Base-by-base conservation (phyloP, 2,888 invertebrate species). In the Dryadula phaetusa region DNA sequence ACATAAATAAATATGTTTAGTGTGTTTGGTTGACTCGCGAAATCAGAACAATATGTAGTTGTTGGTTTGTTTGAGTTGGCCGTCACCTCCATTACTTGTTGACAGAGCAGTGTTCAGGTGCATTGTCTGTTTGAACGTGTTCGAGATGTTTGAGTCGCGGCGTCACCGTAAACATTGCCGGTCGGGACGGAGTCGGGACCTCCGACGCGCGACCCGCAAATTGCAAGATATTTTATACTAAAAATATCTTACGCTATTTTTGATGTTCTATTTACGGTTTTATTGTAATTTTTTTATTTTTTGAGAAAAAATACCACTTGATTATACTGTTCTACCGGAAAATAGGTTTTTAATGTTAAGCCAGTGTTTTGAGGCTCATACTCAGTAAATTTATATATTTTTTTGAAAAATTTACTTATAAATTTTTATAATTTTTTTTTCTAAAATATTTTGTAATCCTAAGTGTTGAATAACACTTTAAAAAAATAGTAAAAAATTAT, bases 11-110 rank as follows among this genome's bases (percentile, higher is more conserved):
- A 28, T n/a, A 28, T 7, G 28, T 28, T 49, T n/a, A 49, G 25
- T 49, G 28, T n/a, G 10, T 28, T 64, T 34, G 7, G 32, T 44
- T 3, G 20, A 20, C 5, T 12, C 18, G 18, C 28, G 16, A 28
- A 44, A 32, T 22, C 34, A 10, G 25, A 25, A 62, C 40, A 47
- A 25, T 37, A 10, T 25, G 20, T 12, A 16, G 20, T 25, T 14
- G 49, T 40, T 34, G 22, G 22, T 22, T 22, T 64, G 37, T 64
- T 64, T 64, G 46, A 16, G 34, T 64, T n/a, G n/a, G n/a, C n/a
- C n/a, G n/a, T n/a, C n/a, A n/a, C 14, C 54, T n/a, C n/a, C 18
- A 34, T 64, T 37, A 54, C 44, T 8, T 63, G 53, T 63, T 63
- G 63, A 63, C 53, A 28, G 46, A 32, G 32, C 20, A 44, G 10